These are phyloP conservation scores for Pocillopora meandrina DNA, from an alignment of 92 coral and sea anemone genomes.

Conservation along the genomic window DNA sequence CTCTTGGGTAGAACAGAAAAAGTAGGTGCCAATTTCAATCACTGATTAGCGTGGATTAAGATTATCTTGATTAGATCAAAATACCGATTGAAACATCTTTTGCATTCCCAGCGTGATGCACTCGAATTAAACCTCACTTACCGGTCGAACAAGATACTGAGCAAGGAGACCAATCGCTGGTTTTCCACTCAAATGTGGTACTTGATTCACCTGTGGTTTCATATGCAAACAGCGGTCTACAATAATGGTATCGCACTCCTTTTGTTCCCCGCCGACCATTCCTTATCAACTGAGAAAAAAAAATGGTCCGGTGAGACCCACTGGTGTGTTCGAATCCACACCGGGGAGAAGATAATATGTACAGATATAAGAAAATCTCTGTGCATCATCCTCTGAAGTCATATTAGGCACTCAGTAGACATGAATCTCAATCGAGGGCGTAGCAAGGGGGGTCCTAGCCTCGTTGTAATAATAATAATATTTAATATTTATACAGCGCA, in stretches of 20 bases:
- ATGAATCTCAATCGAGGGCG: too few relatives aligned
- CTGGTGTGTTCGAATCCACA: neutral
- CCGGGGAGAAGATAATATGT: too few relatives aligned
- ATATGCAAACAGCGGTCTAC: neutral
- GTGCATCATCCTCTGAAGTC: too few relatives aligned
- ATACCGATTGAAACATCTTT: neutral
- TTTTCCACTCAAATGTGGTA: constrained; percentile 33
- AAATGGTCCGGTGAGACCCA: neutral
- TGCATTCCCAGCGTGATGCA: neutral
- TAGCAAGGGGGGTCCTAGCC: too few relatives aligned
- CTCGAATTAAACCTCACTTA: neutral
- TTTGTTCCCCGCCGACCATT: neutral
- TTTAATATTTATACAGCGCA: too few relatives aligned
- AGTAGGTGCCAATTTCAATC: too few relatives aligned
- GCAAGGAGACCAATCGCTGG: constrained; percentile 37
- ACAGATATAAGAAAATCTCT: too few relatives aligned
- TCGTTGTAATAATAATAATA: too few relatives aligned
- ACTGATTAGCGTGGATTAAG: too few relatives aligned
- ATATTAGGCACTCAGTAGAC: too few relatives aligned
- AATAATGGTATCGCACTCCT: constrained; percentile 6
- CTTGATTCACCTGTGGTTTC: neutral
- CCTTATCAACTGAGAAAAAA: constrained; percentile 16
- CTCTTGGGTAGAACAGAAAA: too few relatives aligned
- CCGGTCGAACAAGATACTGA: constrained; percentile 49
- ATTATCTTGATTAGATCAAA: too few relatives aligned